Evolutionary conservation across 1,140 invertebrate genomes (phyloP).

Genomic region (Drosophila seguyi): DNA sequence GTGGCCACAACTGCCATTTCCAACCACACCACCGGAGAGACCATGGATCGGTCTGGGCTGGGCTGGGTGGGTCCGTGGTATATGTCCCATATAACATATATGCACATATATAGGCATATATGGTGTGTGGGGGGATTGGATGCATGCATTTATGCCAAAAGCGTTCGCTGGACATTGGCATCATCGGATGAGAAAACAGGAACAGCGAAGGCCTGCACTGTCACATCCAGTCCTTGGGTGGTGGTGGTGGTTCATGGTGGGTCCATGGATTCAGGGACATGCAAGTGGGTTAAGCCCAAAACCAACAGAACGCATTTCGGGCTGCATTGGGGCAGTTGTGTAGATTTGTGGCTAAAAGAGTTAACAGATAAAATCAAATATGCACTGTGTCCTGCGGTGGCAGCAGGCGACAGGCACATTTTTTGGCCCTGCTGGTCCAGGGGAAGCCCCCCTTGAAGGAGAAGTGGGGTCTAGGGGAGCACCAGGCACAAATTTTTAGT

Average conservation of each 20-base stretch:
- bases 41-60: constrained; percentile 3
- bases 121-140: constrained; percentile 24
- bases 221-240: constrained; percentile 57
- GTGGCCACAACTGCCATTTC: constrained; percentile 64
- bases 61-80: constrained; percentile 5
- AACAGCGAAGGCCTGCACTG: constrained; percentile 43
- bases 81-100: constrained; percentile 18
- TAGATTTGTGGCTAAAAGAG: constrained; percentile 82
- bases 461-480: neutral
- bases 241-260: too few relatives aligned
- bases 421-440: constrained; percentile 20
- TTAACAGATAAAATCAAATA: constrained; percentile 83
- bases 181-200: constrained; percentile 47
- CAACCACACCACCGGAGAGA: constrained; percentile 34
- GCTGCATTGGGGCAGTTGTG: constrained; percentile 67
- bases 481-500: constrained; percentile 67
- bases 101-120: neutral
- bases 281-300: constrained; percentile 22
- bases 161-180: constrained; percentile 67
- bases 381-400: constrained; percentile 71
- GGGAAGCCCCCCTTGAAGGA: neutral
- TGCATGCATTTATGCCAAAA: constrained; percentile 76
- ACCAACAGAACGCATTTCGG: constrained; percentile 56
- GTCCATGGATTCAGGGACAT: constrained; percentile 1
- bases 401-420: constrained; percentile 60